phyloP scores from a whole-genome alignment of 2,113 vertebrate species.

The Paralichthys olivaceus region DNA sequence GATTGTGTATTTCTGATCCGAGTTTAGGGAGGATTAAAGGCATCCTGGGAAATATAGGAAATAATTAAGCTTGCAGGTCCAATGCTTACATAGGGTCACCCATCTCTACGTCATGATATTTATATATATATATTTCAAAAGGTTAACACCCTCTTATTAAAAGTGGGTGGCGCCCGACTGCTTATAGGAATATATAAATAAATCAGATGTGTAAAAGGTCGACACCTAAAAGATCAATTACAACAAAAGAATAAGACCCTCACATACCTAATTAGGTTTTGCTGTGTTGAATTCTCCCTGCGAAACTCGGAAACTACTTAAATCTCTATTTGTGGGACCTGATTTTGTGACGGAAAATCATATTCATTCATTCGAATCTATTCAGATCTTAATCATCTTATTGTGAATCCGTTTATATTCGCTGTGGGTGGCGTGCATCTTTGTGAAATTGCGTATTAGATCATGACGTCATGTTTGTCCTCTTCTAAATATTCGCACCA shows the following conservation, averaged over 20 bases:
- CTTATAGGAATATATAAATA: no score
- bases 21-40: neutral
- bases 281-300: neutral
- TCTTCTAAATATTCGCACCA: constrained; percentile 34
- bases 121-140: no score
- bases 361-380: constrained; percentile 53
- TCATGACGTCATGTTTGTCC: constrained; percentile 15
- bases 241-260: no score
- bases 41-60: neutral
- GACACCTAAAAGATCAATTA: neutral
- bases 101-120: no score
- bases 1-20: neutral
- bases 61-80: no score
- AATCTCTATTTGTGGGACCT: neutral
- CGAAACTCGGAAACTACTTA: neutral
- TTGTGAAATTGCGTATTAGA: constrained; percentile 15
- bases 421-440: neutral
- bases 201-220: neutral
- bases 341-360: constrained; percentile 21
- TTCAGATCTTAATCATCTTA: constrained; percentile 54
- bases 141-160: no score
- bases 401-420: constrained; percentile 18
- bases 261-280: no score
- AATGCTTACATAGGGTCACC: no score
- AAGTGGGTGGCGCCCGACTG: no score